A percentile compares a stretch with the other conserved stretches of the same genome.
Evolutionary conservation across 2,113 vertebrate genomes (phyloP).

Genomic region (Atractosteus spatula): DNA sequence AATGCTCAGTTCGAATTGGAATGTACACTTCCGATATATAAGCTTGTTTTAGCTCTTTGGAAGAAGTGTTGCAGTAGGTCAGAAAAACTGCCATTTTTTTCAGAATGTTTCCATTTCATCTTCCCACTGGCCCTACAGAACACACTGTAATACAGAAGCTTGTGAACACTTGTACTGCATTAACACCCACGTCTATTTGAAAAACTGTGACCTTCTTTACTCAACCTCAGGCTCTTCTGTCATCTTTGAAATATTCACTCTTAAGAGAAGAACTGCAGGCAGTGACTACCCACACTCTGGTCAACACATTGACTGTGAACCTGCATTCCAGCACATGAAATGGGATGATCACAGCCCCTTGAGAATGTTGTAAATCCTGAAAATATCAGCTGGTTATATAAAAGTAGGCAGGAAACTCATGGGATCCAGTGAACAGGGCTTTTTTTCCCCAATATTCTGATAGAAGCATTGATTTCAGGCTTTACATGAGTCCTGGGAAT

Average conservation of each 20-base stretch:
- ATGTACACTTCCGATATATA: no score
- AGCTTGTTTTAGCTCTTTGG: no score
- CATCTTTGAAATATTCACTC: conserved; percentile 6
- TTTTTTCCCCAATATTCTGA: no score
- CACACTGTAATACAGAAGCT: not conserved
- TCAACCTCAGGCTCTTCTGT: conserved; percentile 6
- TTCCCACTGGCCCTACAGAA: conserved; percentile 3
- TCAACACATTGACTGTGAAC: not conserved
- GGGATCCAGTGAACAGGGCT: not conserved
- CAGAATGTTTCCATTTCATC: not conserved
- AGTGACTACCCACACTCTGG: not conserved
- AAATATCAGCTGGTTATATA: not conserved
- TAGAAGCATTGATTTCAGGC: no score
- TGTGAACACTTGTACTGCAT: not conserved
- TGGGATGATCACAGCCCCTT: not conserved
- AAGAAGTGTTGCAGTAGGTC: no score
- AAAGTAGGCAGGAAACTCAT: not conserved
- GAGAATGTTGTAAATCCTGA: not conserved
- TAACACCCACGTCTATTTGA: not conserved
- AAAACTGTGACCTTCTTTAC: conserved; percentile 1
- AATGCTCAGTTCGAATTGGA: no score
- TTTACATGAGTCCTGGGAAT: no score
- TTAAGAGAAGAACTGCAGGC: not conserved
- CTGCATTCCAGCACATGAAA: not conserved
- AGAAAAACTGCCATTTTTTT: not conserved